phyloP scores from a whole-genome alignment of 1,140 invertebrate species.

The Trichoplusia ni region DNA sequence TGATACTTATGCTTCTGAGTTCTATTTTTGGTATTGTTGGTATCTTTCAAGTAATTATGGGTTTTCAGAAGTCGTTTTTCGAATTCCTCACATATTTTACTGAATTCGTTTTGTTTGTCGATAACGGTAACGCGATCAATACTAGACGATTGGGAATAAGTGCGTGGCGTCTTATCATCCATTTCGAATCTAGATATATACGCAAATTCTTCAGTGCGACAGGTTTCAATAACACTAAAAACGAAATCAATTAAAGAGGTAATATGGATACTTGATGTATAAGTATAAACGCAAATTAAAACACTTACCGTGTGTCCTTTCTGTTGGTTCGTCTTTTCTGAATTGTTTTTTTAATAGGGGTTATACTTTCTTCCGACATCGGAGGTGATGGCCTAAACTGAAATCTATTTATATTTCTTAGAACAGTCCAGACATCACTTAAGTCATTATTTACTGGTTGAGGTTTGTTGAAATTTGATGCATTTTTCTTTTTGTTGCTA shows the following conservation, averaged over 20 bases:
- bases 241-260: constrained; percentile 29
- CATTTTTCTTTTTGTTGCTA: not conserved
- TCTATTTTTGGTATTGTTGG: constrained; percentile 17
- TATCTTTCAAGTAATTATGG: constrained; percentile 1
- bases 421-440: constrained; percentile 66
- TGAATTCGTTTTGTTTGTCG: constrained; percentile 54
- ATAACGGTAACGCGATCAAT: constrained; percentile 69
- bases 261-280: not conserved
- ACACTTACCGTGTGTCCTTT: constrained; percentile 53
- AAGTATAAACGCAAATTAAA: not conserved
- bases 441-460: constrained; percentile 22
- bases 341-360: constrained; percentile 44
- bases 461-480: not conserved
- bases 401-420: constrained; percentile 66
- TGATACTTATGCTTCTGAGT: constrained; percentile 2
- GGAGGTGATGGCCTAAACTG: constrained; percentile 61
- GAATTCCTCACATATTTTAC: constrained; percentile 35
- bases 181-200: constrained; percentile 61
- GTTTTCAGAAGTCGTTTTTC: constrained; percentile 28
- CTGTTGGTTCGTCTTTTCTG: constrained; percentile 38
- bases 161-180: constrained; percentile 45
- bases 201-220: constrained; percentile 64
- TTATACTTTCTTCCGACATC: constrained; percentile 54
- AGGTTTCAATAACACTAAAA: constrained; percentile 64
- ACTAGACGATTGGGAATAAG: constrained; percentile 59